Evolutionary conservation across 2,113 vertebrate genomes (phyloP).

Genomic region (Cathartes aura): DNA sequence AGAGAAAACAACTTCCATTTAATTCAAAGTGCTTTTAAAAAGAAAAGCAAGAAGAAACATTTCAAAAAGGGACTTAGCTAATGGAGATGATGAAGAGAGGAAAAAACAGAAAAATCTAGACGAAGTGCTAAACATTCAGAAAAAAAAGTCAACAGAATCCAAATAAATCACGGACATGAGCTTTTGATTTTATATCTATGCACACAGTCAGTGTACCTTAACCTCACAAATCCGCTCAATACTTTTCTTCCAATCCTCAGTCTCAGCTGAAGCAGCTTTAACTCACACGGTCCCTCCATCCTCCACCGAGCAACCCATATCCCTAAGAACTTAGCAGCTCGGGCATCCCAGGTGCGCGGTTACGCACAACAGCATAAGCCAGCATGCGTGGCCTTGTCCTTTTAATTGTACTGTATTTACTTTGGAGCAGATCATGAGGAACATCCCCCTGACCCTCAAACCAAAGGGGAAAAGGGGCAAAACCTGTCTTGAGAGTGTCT

Average conservation of each 20-base stretch:
- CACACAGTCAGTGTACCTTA: background rate
- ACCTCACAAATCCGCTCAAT: background rate
- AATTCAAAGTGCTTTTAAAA: background rate
- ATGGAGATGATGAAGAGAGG: background rate
- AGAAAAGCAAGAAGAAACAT: background rate
- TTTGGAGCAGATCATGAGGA: background rate
- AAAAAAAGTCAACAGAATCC: background rate
- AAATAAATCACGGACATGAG: background rate
- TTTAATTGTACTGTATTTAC: background rate
- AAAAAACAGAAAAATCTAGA: background rate
- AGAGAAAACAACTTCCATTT: conserved; percentile 4
- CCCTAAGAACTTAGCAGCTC: background rate
- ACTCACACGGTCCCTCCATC: background rate
- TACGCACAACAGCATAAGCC: rapidly evolving
- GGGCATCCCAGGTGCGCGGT: rapidly evolving
- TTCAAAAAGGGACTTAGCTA: background rate
- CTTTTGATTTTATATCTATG: background rate
- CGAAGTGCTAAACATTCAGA: background rate
- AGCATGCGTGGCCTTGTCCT: rapidly evolving
- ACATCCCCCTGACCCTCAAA: background rate
- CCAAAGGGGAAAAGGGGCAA: background rate
- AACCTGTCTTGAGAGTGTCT: background rate
- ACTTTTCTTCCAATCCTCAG: background rate
- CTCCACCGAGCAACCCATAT: background rate
- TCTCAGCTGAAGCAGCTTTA: background rate